Evolutionary conservation across 2,888 invertebrate genomes (phyloP), one percentile per base, ranked within the genome.

Genomic region (Habroteleia sp.): DNA sequence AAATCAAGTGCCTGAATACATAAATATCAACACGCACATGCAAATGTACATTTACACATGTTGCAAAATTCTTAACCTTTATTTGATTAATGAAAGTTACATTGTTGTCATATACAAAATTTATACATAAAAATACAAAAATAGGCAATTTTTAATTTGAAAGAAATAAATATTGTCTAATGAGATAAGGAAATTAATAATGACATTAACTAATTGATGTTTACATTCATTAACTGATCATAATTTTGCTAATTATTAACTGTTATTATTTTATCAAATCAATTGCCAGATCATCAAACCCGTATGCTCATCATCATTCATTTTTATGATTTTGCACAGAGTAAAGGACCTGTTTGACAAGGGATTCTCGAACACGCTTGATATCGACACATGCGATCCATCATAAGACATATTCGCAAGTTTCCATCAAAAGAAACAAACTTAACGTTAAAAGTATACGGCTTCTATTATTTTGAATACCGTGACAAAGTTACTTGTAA

Each of bases 321-420:
- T 39, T 58, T 42, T 58, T 42, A 23, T 58, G 17, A 58, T 42
- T 58, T 42, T 56, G 33, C 23, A 58, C 56, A 58, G 56, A 50
- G 5, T 13, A 23, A 23, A 23, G 42, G 42, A 23, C 3, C 29
- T 42, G n/a, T 60, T 46, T 27, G 25, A 25, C 27, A 13, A 44
- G 31, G 46, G 17, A 16, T 35, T 7, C 7, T 58, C 8, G 37
- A 41, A 41, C 56, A 56, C 35, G 41, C 31, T 41, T 42, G 11
- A 60, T 0, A 14, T 41, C 41, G n/a, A 23, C 31, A 16, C 3
- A 6, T 39, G 41, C 20, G 10, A 25, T 41, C 10, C 23, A 23
- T 23, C 37, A 35, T 16, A 33, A 58, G 35, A 17, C 37, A 39
- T 35, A 27, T 39, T 2, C 33, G 11, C 52, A 14, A 37, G 5